Evolutionary conservation across 2,113 vertebrate species (phyloP), one percentile per base, ranked within the genome.

Genomic region (Periophthalmodon schlosseri): DNA sequence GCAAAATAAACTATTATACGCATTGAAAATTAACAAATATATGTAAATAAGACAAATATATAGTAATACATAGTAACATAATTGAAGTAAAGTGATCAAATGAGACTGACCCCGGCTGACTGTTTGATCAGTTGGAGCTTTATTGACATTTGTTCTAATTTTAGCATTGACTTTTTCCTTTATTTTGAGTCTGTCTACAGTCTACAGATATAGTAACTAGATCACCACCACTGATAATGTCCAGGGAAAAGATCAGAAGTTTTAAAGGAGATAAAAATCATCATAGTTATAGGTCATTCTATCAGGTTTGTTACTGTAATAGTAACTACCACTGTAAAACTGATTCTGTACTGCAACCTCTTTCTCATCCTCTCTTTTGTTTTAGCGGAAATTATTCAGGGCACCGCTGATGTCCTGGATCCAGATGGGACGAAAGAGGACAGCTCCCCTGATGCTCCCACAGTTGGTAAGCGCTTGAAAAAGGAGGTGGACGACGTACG

Each of bases 321-420:
- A 21, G 20, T 50, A 5, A 61, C 15, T 34, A 33, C 50, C 9
- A 56, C 7, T 71, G 63, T 52, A 2, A 65, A 4, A 18, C 28
- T 24, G 13, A 63, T 69, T 23, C 8, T 34, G 8, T 23, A 24
- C 52, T 70, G 16, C 15, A 61, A 75, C 24, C 66, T 8, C 34
- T 44, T 20, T 74, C 24, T 20, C 21, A 11, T 36, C 47, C 64
- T 56, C n/a, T 13, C 28, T 33, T 63, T 56, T 69, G 24, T 80
- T 57, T 66, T 5, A 18, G 21, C 75, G 88, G 86, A 91, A 86
- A 79, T 72, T 39, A n/a, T 66, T 74, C 54, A 52, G 1, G 57
- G 82, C n/a, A 77, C 66, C 21, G 79, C 77, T 0, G 60, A 47
- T 8, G 5, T 56, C 73, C 68, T 78, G 10, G 57, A 74, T 4